A percentile compares a stretch with the other conserved stretches of the same genome.
Conservation (phyloP, 1,140 invertebrate genomes). For the Saxidomus purpurata region DNA sequence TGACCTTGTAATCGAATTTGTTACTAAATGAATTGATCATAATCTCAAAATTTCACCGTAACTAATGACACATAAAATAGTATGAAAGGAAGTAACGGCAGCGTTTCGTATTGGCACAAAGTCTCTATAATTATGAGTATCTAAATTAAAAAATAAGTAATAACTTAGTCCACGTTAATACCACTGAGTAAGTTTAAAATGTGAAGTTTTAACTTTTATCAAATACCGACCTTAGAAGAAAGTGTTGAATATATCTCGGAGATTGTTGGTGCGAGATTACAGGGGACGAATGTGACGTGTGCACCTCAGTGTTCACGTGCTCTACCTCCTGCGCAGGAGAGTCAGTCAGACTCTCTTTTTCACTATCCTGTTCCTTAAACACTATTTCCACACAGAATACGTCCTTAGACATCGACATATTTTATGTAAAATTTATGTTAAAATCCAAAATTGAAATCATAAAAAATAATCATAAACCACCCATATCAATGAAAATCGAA, state of each 20-base stretch:
- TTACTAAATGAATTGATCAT: no score
- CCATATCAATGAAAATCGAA: not conserved
- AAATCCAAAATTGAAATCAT: not conserved
- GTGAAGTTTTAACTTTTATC: no score
- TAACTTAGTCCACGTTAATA: no score
- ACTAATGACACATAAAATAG: no score
- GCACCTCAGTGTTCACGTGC: not conserved
- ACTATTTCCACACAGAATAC: slow-evolving; percentile 42
- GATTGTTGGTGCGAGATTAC: not conserved
- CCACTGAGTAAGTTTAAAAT: no score
- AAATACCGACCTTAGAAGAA: slow-evolving; percentile 23
- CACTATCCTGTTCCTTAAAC: slow-evolving; percentile 4
- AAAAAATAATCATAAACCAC: no score
- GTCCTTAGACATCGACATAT: not conserved
- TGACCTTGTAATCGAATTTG: no score
- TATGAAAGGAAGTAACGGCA: not conserved
- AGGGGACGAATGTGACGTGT: not conserved
- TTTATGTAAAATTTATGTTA: not conserved
- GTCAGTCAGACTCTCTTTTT: not conserved
- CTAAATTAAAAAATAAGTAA: no score
- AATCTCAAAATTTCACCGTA: no score
- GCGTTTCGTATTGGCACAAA: no score
- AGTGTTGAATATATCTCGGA: not conserved
- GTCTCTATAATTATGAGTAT: no score
- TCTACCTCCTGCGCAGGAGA: not conserved